These are phyloP conservation scores for Odontocolon sp. DNA, from an alignment of 2,888 invertebrate species.

Conservation along the genomic window DNA sequence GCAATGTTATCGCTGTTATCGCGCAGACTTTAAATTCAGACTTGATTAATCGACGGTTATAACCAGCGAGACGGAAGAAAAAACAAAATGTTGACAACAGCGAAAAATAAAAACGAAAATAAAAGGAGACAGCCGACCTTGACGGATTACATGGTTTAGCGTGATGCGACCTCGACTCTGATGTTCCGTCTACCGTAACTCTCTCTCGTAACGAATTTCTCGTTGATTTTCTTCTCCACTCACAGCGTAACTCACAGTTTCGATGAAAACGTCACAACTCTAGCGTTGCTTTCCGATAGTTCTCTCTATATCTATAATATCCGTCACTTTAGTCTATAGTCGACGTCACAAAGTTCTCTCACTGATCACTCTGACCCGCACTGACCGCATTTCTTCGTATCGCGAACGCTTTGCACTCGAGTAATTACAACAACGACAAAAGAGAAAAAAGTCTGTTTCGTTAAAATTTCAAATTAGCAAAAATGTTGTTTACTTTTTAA, in stretches of 20 bases:
- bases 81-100: too few species aligned
- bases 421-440: not conserved
- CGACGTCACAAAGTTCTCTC: slow-evolving; percentile 53
- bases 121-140: slow-evolving; percentile 47
- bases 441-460: not conserved
- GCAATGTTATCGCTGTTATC: slow-evolving; percentile 1
- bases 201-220: not conserved
- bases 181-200: too few species aligned
- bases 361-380: slow-evolving; percentile 15
- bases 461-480: too few species aligned
- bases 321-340: too few species aligned
- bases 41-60: too few species aligned
- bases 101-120: slow-evolving; percentile 41
- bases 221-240: not conserved
- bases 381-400: slow-evolving; percentile 40
- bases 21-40: too few species aligned
- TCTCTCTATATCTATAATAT: slow-evolving; percentile 8
- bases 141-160: slow-evolving; percentile 60
- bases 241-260: too few species aligned
- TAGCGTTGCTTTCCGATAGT: not conserved
- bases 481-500: too few species aligned
- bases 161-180: not conserved
- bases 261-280: too few species aligned
- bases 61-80: not conserved
- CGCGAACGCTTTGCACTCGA: slow-evolving; percentile 14